Evolutionary conservation across 2,797 vertebrate genomes (phyloP), one percentile per base, ranked within the genome.

Genomic region (Tiaroga cobitis): DNA sequence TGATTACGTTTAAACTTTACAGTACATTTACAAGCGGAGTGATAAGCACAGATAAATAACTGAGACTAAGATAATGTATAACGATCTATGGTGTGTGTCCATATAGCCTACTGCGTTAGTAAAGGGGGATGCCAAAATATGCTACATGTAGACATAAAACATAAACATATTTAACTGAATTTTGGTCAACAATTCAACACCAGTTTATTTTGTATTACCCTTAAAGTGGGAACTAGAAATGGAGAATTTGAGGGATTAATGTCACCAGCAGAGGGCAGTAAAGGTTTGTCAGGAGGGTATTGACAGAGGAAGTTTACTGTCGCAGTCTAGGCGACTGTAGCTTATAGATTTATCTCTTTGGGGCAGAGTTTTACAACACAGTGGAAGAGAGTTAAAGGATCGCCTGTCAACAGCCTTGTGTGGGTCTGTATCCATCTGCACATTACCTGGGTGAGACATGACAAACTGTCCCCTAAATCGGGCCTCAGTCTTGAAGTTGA

Each of bases 391-490:
- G 3, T 8, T 56, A 7, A 68, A 8, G 39, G 46, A 78, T 68
- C 46, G 51, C 59, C 87, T 89, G 78, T 81, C 80, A 41, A 51
- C 37, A 8, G 43, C 24, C 34, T 3, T 78, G 56, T 46, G 74
- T 54, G 26, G 63, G 37, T 63, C 24, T 78, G 4, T 63, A 7
- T 15, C 3, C 11, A 80, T 13, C 26, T 68, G 41, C 5, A 46
- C 19, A 76, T 13, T 94, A 97, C 95, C 95, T 95, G 95, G 91
- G 86, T 96, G 95, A 88, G 95, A 96, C 95, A 95, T 95, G 67
- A 97, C 96, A 92, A 97, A 95, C 89, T 96, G 96, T 72, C 95
- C 95, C 84, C 90, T 92, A 92, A 95, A 97, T 75, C 92, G 93
- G 76, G 96, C 95, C 90, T 96, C 94, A 0, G 93, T 96, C 91